Base-by-base conservation (phyloP, 2,888 invertebrate genomes). In the Melanophora roralis region DNA sequence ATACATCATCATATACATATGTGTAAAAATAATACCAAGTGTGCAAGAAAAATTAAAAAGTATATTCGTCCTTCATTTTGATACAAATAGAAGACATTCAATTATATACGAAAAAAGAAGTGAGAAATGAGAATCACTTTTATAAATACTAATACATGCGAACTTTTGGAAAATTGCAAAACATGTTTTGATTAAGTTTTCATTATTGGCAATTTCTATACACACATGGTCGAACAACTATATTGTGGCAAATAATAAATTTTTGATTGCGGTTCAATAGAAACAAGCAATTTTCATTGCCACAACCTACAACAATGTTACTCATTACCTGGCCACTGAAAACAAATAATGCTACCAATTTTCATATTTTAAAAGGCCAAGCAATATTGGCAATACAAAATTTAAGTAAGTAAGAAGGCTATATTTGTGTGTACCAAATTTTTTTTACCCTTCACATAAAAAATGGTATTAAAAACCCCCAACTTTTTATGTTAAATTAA, bases 251-350 rank as follows among this genome's bases (percentile, higher is more conserved):
- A 60, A 21, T 53, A 36, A 60, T 38, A 0, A 71, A 65, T 72
- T 65, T 53, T 72, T 47, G 72, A 55, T 78, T 55, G 60, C 60
- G n/a, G 16, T 40, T 60, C 72, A 65, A 78, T 62, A 72, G 21
- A 67, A 67, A 59, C 51, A 65, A 77, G 60, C 32, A 65, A 51
- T 51, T 55, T n/a, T 36, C 43, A 27, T 49, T 51, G 32, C 27
- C 16, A 16, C 27, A 3, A 27, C 5, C 57, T 36, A 21, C 32
- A 68, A 47, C 49, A 62, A 64, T 59, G 65, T 77, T 65, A 59
- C 38, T 23, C 59, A 72, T 65, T 62, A 67, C 1, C 38, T 9
- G 40, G 60, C 53, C 53, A 77, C 71, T 77, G 64, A 51, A 7
- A 72, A 62, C 47, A 67, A 49, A 55, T 59, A 68, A 34, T 14